Evolutionary conservation across 2,113 vertebrate genomes (phyloP), one percentile per base, ranked within the genome.

Genomic region (Nycticryphes semicollaris): DNA sequence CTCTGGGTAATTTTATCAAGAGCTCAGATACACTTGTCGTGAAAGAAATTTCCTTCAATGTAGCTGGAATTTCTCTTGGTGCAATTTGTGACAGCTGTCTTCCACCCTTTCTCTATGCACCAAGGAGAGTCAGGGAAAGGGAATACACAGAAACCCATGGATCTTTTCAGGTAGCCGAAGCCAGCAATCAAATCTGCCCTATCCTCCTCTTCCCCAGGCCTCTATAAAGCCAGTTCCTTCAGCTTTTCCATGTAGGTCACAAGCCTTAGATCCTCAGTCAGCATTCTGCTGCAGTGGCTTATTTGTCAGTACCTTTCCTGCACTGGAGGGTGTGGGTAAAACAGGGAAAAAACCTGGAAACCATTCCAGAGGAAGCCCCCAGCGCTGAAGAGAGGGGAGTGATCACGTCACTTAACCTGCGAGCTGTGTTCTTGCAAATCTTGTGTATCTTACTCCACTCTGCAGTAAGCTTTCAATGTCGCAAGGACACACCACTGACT

Each of bases 41-140:
- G 51, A 48, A 74, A n/a, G 89, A 64, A 4, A 16, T 5, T 21
- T n/a, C 17, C 23, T 68, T 64, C 11, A 33, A 7, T 56, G 73
- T 47, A 56, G 18, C 1, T 39, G 48, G 23, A 59, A 39, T 70
- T 69, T 91, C 64, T 86, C 33, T 43, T 24, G 48, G 6, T 81
- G 76, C 14, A 35, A 27, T 45, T 57, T 33, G 8, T 56, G 59
- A 51, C 14, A 43, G 35, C 21, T 16, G 25, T 47, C 57, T 64
- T 79, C 39, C 0, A 0, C 14, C 23, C 30, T 66, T 73, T 37
- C 50, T 21, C n/a, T 33, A 1, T 28, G 11, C 50, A 62, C 31
- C 60, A 70, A 28, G 63, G 9, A 54, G 41, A 63, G 9, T 4
- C 3, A 6, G 28, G 31, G 53, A 88, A 78, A 22, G 15, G n/a